Evolutionary conservation across 2,797 vertebrate species (phyloP).

Genomic region (Poecilia gillii): DNA sequence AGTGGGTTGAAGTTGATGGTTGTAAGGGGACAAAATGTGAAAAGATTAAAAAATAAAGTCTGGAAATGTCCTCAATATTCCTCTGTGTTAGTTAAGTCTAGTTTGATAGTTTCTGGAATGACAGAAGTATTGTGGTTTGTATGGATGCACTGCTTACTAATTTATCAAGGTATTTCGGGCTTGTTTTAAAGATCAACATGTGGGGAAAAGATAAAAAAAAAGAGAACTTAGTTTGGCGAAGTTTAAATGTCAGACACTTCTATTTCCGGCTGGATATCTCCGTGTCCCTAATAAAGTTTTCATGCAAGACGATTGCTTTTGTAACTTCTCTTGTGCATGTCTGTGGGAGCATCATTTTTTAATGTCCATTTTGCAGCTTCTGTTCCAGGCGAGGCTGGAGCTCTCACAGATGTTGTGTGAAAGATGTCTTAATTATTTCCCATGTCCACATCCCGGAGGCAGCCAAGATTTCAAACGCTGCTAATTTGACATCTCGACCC

Average conservation of each 20-base stretch:
- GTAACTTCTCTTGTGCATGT: conserved; percentile 16
- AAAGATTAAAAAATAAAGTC: background rate
- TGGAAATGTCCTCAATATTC: background rate
- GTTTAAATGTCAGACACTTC: background rate
- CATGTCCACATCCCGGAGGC: conserved; percentile 37
- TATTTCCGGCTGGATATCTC: background rate
- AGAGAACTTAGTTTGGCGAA: background rate
- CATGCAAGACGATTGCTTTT: conserved; percentile 36
- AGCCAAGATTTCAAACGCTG: conserved; percentile 21
- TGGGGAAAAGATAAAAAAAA: background rate
- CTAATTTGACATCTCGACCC: conserved; percentile 16
- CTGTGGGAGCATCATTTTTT: conserved; percentile 37
- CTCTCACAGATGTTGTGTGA: conserved; percentile 43
- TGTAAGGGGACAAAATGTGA: background rate
- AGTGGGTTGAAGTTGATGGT: background rate
- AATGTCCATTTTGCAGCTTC: conserved; percentile 26
- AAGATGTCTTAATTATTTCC: conserved; percentile 43
- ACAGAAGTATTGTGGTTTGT: background rate
- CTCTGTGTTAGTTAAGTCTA: background rate
- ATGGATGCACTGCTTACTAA: background rate
- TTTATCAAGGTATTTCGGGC: background rate
- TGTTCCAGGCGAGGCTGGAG: conserved; percentile 17
- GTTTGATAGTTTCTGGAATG: background rate
- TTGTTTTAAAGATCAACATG: conserved; percentile 1
- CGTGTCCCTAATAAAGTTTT: conserved; percentile 54